Conservation (phyloP, 64 coral and sea anemone species). For the Cladopsammia gracilis region DNA sequence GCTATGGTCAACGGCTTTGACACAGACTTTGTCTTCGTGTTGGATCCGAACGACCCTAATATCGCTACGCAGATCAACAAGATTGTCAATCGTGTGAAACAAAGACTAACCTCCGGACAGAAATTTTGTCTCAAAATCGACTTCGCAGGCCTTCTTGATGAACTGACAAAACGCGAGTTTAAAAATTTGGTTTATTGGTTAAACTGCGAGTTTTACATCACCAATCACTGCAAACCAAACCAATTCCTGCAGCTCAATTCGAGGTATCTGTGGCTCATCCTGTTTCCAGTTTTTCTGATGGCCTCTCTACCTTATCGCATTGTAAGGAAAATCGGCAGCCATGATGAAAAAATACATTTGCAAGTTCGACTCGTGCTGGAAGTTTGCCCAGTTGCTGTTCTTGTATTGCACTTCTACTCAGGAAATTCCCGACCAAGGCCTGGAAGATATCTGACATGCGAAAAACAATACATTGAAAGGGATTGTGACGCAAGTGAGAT, state of each 20-base stretch:
- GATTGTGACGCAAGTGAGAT: background rate
- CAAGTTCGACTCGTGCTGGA: slow-evolving; percentile 1
- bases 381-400: slow-evolving; percentile 30
- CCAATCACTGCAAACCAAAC: slow-evolving; percentile 50
- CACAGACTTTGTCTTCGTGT: slow-evolving; percentile 37
- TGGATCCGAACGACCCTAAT: background rate
- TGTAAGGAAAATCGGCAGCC: background rate
- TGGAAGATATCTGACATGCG: slow-evolving; percentile 30
- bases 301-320: slow-evolving; percentile 52
- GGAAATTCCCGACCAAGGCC: slow-evolving; percentile 29
- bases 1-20: slow-evolving; percentile 20
- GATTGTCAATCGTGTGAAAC: background rate
- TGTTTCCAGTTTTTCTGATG: slow-evolving; percentile 46
- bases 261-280: slow-evolving; percentile 9
- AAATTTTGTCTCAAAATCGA: slow-evolving; percentile 49
- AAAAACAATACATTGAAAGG: slow-evolving; percentile 25
- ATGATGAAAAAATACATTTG: slow-evolving; percentile 42
- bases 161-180: background rate
- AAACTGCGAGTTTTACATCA: slow-evolving; percentile 35
- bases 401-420: slow-evolving; percentile 42
- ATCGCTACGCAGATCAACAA: background rate
- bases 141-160: slow-evolving; percentile 6
- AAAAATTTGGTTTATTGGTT: slow-evolving; percentile 48
- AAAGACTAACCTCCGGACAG: background rate
- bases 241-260: background rate